Evolutionary conservation across 1,140 invertebrate genomes (phyloP).

Genomic region (Drosophila seguyi): DNA sequence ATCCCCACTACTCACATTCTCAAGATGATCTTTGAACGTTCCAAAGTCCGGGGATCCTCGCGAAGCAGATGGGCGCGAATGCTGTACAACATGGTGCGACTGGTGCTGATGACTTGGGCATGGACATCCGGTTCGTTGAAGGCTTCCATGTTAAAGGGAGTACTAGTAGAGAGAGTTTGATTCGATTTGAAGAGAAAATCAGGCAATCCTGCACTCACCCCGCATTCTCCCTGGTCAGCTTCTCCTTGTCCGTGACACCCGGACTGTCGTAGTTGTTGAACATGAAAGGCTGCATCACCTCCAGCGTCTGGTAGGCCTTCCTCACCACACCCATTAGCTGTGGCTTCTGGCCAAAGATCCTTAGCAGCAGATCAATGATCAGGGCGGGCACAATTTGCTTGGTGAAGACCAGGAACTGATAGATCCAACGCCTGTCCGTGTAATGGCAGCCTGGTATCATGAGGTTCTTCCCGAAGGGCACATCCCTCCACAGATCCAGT

Average conservation of each 20-base stretch:
- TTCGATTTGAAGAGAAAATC: too few species aligned
- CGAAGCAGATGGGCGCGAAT: conserved; percentile 59
- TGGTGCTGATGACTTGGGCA: conserved; percentile 5
- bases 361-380: conserved; percentile 50
- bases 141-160: conserved; percentile 35
- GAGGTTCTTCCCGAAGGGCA: conserved; percentile 64
- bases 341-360: conserved; percentile 47
- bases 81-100: conserved; percentile 55
- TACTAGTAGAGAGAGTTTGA: conserved; percentile 26
- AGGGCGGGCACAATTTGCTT: conserved; percentile 69
- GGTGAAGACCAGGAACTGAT: conserved; percentile 64
- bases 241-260: conserved; percentile 41
- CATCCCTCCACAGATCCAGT: conserved; percentile 34
- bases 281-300: conserved; percentile 80
- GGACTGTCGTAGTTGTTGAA: conserved; percentile 72
- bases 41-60: conserved; percentile 56
- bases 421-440: conserved; percentile 58
- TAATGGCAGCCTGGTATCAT: conserved; percentile 56
- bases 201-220: conserved; percentile 11
- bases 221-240: conserved; percentile 6
- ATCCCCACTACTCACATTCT: conserved; percentile 40
- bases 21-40: conserved; percentile 29
- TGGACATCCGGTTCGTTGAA: conserved; percentile 11
- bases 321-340: conserved; percentile 58
- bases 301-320: conserved; percentile 64